Evolutionary conservation across 2,797 vertebrate genomes (phyloP).

Genomic region (Enoplosus armatus): DNA sequence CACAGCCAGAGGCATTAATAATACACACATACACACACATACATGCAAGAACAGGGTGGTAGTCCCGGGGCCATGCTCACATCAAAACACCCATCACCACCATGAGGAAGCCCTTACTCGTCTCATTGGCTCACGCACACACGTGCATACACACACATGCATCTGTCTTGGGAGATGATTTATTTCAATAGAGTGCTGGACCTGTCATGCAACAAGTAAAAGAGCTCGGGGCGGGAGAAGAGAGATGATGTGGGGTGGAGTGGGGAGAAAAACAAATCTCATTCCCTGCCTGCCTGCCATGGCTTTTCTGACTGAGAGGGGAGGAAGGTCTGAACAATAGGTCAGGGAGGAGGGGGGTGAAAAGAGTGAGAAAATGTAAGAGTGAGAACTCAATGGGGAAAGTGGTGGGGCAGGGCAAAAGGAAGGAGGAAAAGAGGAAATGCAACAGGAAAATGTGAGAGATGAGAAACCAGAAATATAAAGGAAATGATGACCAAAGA

Average conservation of each 20-base stretch:
- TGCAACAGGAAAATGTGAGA: constrained; percentile 25
- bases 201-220: constrained; percentile 80
- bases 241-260: constrained; percentile 63
- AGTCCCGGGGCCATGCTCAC: constrained; percentile 66
- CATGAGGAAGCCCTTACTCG: constrained; percentile 58
- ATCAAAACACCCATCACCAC: constrained; percentile 70
- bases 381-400: constrained; percentile 19
- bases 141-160: constrained; percentile 1
- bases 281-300: constrained; percentile 57
- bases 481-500: constrained; percentile 36
- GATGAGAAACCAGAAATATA: constrained; percentile 2
- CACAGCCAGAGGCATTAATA: constrained; percentile 82
- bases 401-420: neutral
- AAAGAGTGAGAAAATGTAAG: constrained; percentile 27
- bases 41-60: constrained; percentile 60
- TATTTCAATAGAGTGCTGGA: constrained; percentile 70
- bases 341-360: constrained; percentile 17
- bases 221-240: constrained; percentile 60
- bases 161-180: constrained; percentile 68
- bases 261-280: constrained; percentile 76
- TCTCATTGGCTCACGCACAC: constrained; percentile 29
- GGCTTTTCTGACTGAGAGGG: constrained; percentile 59
- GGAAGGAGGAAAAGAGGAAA: neutral
- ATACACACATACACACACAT: constrained; percentile 66
- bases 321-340: constrained; percentile 51